Base-by-base conservation (phyloP, 2,888 invertebrate species). In the Hirtodrosophila duncani region DNA sequence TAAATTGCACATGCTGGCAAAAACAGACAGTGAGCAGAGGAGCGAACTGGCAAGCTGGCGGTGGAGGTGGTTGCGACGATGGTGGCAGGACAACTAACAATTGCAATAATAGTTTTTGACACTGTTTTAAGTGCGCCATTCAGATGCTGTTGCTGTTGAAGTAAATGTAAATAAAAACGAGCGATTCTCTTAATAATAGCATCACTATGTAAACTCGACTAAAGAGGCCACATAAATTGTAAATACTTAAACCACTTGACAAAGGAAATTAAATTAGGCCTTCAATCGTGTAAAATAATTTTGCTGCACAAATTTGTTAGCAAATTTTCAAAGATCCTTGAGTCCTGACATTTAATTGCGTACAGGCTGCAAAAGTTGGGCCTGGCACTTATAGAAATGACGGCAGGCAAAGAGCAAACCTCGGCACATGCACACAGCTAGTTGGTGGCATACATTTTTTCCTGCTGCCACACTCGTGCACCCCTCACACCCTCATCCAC, bases 1-100 rank as follows among this genome's bases (percentile, higher is more conserved):
- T 77, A 80, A 63, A 74, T 72, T 80, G 78, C 72, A 58, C 50
- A 67, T 64, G 62, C 57, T 53, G 66, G 53, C 31, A 49, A 24
- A 38, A 13, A 29, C 24, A 38, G 16, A 9, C 16, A 3, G 21
- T 11, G 42, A 20, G 9, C 16, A 3, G 21, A 10, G 42, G 3
- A 38, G 38, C 14, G 14, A 5, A 24, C n/a, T 14, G 38, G 10
- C 29, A 18, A 8, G 21, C n/a, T 18, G 29, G 11, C n/a, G 30
- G 23, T 8, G 34, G 23, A 21, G 31, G 14, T 11, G 29, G 29
- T 21, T 13, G 21, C 21, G 30, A n/a, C 16, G 14, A 30, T 29
- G 13, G 29, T 14, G 14, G 11, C 14, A 14, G 2, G 5, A 16
- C n/a, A 5, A 20, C 30, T 16, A 4, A 8, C 29, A 46, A 26